Conservation (phyloP, 1,140 invertebrate genomes). For the Bombus difficillimus region DNA sequence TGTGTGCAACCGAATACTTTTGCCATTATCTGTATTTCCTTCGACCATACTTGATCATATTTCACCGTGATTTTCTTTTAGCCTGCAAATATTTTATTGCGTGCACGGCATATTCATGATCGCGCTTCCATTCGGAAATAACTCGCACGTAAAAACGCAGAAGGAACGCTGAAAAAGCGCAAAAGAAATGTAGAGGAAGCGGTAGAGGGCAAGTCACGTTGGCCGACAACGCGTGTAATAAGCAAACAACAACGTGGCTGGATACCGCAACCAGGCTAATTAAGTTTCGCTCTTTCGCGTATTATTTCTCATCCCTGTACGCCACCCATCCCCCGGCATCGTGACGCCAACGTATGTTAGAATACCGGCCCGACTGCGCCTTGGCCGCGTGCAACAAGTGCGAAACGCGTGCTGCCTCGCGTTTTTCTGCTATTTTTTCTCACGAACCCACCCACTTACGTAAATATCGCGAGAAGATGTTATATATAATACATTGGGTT, state of each 20-base stretch:
- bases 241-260: conserved; percentile 54
- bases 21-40: too few relatives aligned
- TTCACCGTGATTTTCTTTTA: too few relatives aligned
- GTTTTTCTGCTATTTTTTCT: conserved; percentile 13
- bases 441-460: too few relatives aligned
- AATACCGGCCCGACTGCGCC: not conserved
- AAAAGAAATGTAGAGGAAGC: not conserved
- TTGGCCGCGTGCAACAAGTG: conserved; percentile 62
- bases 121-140: not conserved
- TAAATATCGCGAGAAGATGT: not conserved
- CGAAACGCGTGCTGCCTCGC: conserved; percentile 41
- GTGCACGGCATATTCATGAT: not conserved
- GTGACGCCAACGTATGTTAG: conserved; percentile 22
- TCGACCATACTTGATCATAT: too few relatives aligned
- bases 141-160: not conserved
- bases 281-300: conserved; percentile 63
- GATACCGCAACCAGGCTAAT: conserved; percentile 56
- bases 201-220: conserved; percentile 1
- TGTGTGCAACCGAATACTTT: not conserved
- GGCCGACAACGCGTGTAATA: conserved; percentile 48
- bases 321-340: not conserved
- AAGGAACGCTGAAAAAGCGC: not conserved
- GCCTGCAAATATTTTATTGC: not conserved
- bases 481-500: not conserved
- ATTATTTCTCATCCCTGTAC: conserved; percentile 45